Conservation (phyloP, 1,140 invertebrate genomes). For the Ladona fulva region DNA sequence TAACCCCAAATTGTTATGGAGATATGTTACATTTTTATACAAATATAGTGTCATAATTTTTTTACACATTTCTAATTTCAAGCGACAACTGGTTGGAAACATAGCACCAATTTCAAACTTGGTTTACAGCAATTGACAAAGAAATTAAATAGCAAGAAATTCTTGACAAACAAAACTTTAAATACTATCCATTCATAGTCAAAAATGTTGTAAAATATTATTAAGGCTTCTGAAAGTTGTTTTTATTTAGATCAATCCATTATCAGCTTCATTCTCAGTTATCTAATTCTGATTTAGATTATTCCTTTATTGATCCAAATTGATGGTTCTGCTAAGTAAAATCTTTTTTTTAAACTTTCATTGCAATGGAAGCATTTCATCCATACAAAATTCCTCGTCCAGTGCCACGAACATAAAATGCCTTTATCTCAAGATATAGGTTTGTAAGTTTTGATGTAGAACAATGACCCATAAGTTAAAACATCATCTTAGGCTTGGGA, state of each 20-base stretch:
- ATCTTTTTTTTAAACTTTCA: background rate
- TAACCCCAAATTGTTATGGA: conserved; percentile 14
- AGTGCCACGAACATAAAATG: too few relatives aligned
- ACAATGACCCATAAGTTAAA: too few relatives aligned
- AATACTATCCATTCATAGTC: background rate
- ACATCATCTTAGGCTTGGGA: too few relatives aligned
- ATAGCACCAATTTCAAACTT: conserved; percentile 13
- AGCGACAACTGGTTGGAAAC: conserved; percentile 12
- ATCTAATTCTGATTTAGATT: too few relatives aligned
- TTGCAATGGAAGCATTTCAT: background rate
- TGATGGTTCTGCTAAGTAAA: too few relatives aligned
- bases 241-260: background rate
- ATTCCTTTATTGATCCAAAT: too few relatives aligned
- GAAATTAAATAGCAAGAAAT: background rate
- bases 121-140: background rate
- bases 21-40: conserved; percentile 16
- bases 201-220: background rate
- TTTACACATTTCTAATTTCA: conserved; percentile 11
- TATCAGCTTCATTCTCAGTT: too few relatives aligned
- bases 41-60: conserved; percentile 15
- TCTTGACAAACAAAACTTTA: background rate
- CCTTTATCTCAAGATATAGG: too few relatives aligned
- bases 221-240: background rate
- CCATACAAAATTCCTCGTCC: too few relatives aligned
- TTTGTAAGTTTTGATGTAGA: too few relatives aligned